Conservation (phyloP, 2,888 invertebrate species). For the Theristus sp. region DNA sequence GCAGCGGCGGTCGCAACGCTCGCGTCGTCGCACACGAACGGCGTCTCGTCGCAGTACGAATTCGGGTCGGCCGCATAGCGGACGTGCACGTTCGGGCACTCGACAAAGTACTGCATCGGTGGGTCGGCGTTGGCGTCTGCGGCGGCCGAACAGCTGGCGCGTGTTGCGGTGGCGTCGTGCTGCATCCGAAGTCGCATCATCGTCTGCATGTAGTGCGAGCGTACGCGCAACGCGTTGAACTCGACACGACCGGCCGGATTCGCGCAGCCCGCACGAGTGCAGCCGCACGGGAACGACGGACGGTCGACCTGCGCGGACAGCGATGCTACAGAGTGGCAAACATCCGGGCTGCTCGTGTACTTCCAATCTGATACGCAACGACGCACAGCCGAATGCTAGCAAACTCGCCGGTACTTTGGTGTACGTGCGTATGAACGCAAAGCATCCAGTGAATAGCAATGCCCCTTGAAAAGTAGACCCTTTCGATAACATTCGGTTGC, state of each 20-base stretch:
- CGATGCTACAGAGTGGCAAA: too few relatives aligned
- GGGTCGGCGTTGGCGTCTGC: neutral
- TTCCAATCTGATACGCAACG: neutral
- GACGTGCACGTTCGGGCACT: neutral
- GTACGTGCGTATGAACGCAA: neutral
- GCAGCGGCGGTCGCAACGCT: neutral
- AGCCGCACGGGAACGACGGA: constrained; percentile 85
- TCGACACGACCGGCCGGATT: constrained; percentile 81
- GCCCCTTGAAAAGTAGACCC: too few relatives aligned
- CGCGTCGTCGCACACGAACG: neutral
- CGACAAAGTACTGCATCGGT: too few relatives aligned
- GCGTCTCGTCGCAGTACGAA: neutral
- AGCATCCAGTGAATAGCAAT: too few relatives aligned
- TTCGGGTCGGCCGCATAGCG: neutral
- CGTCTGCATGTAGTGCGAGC: constrained; percentile 90
- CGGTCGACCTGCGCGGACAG: constrained; percentile 75
- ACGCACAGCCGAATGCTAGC: neutral
- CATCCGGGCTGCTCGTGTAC: neutral
- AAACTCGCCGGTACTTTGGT: neutral
- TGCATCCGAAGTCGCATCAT: constrained; percentile 53
- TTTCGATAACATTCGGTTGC: too few relatives aligned
- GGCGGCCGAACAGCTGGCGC: too few relatives aligned
- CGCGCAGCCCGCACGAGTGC: constrained; percentile 64
- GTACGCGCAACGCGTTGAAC: constrained; percentile 80
- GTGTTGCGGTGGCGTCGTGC: too few relatives aligned